A percentile compares a stretch with the other conserved stretches of the same genome.
Conservation (phyloP, 2,888 invertebrate species). For the Dinocampus coccinellae region DNA sequence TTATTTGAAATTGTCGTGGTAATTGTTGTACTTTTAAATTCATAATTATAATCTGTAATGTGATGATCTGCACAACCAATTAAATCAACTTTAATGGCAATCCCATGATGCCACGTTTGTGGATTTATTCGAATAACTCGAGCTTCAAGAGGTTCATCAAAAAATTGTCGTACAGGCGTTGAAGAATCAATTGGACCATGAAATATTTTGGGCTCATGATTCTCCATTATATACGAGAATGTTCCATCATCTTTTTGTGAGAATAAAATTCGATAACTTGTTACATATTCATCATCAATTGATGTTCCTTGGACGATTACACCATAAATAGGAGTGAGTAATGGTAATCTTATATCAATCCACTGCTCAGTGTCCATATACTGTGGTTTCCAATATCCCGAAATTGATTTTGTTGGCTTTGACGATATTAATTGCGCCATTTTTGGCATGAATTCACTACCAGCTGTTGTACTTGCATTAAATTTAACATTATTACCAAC, state of each 20-base stretch:
- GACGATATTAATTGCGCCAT: constrained; percentile 71
- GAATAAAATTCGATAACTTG: constrained; percentile 81
- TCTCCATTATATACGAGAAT: constrained; percentile 74
- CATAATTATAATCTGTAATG: not conserved
- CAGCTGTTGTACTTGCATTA: constrained; percentile 73
- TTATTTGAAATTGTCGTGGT: constrained; percentile 15
- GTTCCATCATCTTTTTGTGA: constrained; percentile 75
- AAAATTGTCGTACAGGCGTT: constrained; percentile 75
- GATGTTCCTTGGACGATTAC: constrained; percentile 81
- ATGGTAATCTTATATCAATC: constrained; percentile 78
- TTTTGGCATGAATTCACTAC: constrained; percentile 71
- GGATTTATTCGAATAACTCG: constrained; percentile 80
- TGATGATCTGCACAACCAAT: constrained; percentile 76
- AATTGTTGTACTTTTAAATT: constrained; percentile 18
- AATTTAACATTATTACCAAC: constrained; percentile 72
- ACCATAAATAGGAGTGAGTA: constrained; percentile 80
- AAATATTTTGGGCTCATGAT: constrained; percentile 76
- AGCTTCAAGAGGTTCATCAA: constrained; percentile 82
- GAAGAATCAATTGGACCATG: constrained; percentile 75
- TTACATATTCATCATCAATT: constrained; percentile 79
- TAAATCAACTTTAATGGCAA: constrained; percentile 79
- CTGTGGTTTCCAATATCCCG: constrained; percentile 76
- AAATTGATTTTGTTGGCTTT: constrained; percentile 42
- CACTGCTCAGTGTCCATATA: constrained; percentile 76
- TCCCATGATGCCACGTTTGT: constrained; percentile 79